These are phyloP conservation scores for Rhinophrynus dorsalis DNA, from an alignment of 2,797 vertebrate genomes.

Conservation along the genomic window DNA sequence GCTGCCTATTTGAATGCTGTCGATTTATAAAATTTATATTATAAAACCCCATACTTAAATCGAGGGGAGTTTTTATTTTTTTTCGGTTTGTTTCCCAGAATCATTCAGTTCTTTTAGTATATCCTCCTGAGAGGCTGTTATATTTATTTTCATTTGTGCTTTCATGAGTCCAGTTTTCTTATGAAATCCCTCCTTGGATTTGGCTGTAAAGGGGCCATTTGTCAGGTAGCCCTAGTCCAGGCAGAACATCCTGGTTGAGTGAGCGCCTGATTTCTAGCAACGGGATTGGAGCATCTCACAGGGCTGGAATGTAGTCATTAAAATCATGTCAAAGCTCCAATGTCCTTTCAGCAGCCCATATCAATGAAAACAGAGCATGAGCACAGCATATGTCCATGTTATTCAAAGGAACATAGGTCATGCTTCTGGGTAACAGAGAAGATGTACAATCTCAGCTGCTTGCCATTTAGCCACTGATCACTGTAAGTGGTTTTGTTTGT, in stretches of 20 bases:
- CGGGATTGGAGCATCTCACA: slow-evolving; percentile 55
- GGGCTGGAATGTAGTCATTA: slow-evolving; percentile 61
- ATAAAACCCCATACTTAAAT: no score
- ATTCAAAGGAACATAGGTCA: background rate
- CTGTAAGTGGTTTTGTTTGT: background rate
- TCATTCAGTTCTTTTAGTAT: no score
- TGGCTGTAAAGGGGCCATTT: background rate
- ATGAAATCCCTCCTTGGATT: no score
- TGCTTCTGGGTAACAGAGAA: slow-evolving; percentile 47
- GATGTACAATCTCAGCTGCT: background rate
- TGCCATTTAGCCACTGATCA: background rate
- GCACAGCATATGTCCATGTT: background rate
- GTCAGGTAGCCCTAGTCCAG: background rate
- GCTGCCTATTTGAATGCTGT: no score
- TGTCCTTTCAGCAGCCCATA: slow-evolving; percentile 51
- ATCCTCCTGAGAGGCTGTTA: no score
- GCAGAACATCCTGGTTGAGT: background rate
- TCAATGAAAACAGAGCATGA: slow-evolving; percentile 45
- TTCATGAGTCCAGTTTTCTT: no score
- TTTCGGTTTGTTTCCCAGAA: no score
- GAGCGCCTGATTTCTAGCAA: slow-evolving; percentile 41
- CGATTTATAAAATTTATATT: no score
- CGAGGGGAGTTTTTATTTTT: no score
- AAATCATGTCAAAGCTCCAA: slow-evolving; percentile 51
- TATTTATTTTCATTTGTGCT: no score